Percentiles rank a stretch among this genome's conserved stretches.
These are phyloP conservation scores for Pogonus chalceus DNA, from an alignment of 1,140 invertebrate species.

Conservation along the genomic window DNA sequence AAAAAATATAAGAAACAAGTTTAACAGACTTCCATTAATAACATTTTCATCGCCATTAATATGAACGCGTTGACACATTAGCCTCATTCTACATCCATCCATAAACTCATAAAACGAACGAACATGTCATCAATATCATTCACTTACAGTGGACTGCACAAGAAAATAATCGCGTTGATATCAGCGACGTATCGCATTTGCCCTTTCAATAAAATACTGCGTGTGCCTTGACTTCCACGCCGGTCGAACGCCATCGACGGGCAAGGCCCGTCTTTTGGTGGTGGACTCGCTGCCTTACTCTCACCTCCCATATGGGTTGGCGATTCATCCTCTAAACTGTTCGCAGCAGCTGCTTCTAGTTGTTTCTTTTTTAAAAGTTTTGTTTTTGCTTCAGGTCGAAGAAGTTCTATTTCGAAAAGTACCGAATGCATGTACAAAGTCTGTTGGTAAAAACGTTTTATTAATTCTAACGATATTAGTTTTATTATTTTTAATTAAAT, in stretches of 20 bases:
- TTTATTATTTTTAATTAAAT: too few species aligned
- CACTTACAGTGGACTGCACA: conserved; percentile 76
- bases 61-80: too few species aligned
- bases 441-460: too few species aligned
- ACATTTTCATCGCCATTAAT: too few species aligned
- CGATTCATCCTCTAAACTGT: conserved; percentile 12
- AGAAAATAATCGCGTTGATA: conserved; percentile 66
- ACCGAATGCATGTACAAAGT: conserved; percentile 60
- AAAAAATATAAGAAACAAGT: too few species aligned
- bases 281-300: conserved; percentile 17
- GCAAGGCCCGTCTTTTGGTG: not conserved
- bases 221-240: conserved; percentile 56
- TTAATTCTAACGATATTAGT: too few species aligned
- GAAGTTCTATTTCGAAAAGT: conserved; percentile 63
- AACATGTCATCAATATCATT: too few species aligned
- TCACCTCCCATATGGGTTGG: conserved; percentile 18
- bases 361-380: conserved; percentile 17
- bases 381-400: conserved; percentile 35
- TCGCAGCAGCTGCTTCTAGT: conserved; percentile 24
- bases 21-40: too few species aligned
- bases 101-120: too few species aligned
- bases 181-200: conserved; percentile 75
- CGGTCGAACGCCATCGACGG: conserved; percentile 32
- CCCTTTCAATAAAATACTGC: conserved; percentile 67
- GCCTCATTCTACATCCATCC: too few species aligned